These are phyloP conservation scores for Recurvirostra avosetta DNA, from an alignment of 2,113 vertebrate species.

Conservation along the genomic window DNA sequence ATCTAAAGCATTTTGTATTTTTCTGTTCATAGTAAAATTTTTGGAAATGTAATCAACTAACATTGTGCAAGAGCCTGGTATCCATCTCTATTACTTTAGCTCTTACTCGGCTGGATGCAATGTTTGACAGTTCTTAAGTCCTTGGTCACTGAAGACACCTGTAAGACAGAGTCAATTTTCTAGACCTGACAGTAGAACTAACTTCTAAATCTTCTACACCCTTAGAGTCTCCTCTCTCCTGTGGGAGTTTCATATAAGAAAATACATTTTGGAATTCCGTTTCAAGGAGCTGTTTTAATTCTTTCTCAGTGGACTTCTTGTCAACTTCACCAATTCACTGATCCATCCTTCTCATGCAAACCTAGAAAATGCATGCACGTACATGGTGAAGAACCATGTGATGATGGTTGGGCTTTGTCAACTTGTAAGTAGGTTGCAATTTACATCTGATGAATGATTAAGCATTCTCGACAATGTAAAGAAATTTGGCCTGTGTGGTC, in stretches of 20 bases:
- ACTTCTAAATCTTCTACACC: slow-evolving; percentile 59
- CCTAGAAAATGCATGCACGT: neutral
- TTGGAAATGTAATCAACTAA: neutral
- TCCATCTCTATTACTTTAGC: neutral
- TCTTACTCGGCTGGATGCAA: neutral
- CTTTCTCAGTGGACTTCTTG: neutral
- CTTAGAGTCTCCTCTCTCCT: slow-evolving; percentile 6
- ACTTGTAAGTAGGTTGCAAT: neutral
- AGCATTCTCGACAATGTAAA: neutral
- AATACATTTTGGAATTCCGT: neutral
- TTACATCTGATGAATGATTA: neutral
- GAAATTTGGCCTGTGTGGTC: neutral
- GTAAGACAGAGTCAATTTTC: slow-evolving; percentile 70
- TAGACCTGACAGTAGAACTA: slow-evolving; percentile 66
- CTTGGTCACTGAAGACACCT: slow-evolving; percentile 65
- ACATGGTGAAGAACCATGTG: neutral
- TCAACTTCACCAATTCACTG: neutral
- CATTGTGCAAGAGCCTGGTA: neutral
- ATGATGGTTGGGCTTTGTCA: neutral
- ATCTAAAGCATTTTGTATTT: neutral
- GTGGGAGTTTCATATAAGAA: slow-evolving; percentile 59
- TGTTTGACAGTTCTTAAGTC: slow-evolving; percentile 57
- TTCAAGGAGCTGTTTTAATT: neutral
- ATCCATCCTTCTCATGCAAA: neutral
- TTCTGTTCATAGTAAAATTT: neutral